phyloP scores from a whole-genome alignment of 2,113 vertebrate genomes.

The Herpetotheres cachinnans region DNA sequence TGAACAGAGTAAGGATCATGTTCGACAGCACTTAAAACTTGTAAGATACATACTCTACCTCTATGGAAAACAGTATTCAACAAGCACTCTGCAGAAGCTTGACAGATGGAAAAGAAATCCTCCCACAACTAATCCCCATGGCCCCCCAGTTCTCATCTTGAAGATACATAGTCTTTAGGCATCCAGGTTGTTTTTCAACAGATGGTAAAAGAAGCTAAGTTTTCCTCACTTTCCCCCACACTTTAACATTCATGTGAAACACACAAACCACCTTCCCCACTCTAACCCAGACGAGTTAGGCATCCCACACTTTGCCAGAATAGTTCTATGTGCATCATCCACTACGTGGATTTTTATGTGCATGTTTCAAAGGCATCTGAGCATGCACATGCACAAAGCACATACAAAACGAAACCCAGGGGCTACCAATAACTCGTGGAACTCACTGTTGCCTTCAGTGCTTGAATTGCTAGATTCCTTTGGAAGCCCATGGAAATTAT shows the following conservation, averaged over 20 bases:
- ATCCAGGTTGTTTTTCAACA: not conserved
- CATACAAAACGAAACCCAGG: not conserved
- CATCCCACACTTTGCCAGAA: not conserved
- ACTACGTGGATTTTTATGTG: not conserved
- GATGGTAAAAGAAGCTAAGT: not conserved
- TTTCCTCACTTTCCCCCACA: not conserved
- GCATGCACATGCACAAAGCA: not conserved
- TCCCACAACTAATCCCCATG: not conserved
- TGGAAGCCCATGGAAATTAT: slow-evolving; percentile 98
- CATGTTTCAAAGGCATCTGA: not conserved
- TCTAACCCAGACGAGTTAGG: not conserved
- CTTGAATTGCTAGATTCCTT: slow-evolving; percentile 84
- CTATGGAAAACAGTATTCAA: not conserved
- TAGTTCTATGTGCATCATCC: not conserved
- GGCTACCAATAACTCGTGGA: not conserved
- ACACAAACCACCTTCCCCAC: not conserved
- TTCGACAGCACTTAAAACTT: not conserved
- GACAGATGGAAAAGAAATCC: not conserved
- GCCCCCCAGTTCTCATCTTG: not conserved
- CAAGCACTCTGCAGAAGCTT: not conserved
- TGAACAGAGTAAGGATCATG: not conserved
- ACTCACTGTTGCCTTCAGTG: slow-evolving; percentile 89
- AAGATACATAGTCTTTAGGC: not conserved
- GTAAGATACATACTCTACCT: not conserved
- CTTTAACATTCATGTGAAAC: not conserved